phyloP scores from a whole-genome alignment of 1,140 invertebrate genomes.

The Plectrocnemia conspersa region DNA sequence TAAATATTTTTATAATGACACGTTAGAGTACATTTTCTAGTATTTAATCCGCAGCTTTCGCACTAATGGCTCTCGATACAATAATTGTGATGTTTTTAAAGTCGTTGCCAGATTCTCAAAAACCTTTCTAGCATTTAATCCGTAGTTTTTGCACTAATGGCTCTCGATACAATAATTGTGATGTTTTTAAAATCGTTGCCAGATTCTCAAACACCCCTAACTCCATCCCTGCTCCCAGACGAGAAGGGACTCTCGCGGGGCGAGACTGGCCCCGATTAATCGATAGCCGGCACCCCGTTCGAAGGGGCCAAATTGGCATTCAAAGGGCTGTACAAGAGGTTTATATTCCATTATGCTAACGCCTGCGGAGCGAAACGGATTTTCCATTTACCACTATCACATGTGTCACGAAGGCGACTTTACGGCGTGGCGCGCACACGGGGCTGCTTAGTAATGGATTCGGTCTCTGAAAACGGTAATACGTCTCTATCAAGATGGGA shows the following conservation, averaged over 20 bases:
- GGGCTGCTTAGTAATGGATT: neutral
- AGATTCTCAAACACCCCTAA: too few relatives aligned
- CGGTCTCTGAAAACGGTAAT: neutral
- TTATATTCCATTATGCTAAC: slow-evolving; percentile 32
- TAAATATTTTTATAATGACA: too few relatives aligned
- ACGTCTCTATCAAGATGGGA: neutral
- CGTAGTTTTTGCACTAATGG: too few relatives aligned
- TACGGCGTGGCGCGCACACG: neutral
- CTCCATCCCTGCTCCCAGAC: neutral
- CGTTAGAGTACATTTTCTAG: too few relatives aligned
- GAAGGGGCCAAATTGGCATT: slow-evolving; percentile 30
- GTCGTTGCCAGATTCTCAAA: too few relatives aligned
- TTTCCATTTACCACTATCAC: slow-evolving; percentile 21
- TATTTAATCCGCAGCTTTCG: too few relatives aligned
- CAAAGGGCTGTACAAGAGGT: slow-evolving; percentile 30
- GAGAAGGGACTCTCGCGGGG: neutral
- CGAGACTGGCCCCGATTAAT: slow-evolving; percentile 24
- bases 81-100: too few relatives aligned
- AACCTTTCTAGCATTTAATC: too few relatives aligned
- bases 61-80: too few relatives aligned
- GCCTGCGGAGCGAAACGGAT: slow-evolving; percentile 21
- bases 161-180: too few relatives aligned
- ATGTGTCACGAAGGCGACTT: slow-evolving; percentile 21
- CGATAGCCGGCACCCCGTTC: slow-evolving; percentile 25
- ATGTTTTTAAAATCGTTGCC: too few relatives aligned